Evolutionary conservation across 2,888 invertebrate species (phyloP).

Genomic region (Syrphus vitripennis): DNA sequence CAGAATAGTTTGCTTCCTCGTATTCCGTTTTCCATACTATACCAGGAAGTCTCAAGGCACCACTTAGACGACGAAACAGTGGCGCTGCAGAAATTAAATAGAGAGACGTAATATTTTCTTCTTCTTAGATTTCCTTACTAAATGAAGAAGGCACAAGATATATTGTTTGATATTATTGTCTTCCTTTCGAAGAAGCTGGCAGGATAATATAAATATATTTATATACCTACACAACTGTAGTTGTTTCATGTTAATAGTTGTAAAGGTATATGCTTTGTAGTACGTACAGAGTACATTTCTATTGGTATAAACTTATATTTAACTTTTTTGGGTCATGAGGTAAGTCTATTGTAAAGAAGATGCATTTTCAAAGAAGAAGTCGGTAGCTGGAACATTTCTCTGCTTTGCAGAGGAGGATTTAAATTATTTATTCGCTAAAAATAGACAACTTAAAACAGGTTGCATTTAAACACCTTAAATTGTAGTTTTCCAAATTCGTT

Average conservation of each 20-base stretch:
- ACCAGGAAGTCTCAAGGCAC: conserved; percentile 52
- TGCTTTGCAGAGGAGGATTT: conserved; percentile 22
- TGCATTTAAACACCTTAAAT: background rate
- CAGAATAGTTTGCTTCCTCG: background rate
- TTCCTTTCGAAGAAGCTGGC: conserved; percentile 8
- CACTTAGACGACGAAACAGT: conserved; percentile 41
- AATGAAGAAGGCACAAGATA: conserved; percentile 37
- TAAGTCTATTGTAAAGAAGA: conserved; percentile 11
- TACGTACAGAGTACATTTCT: background rate
- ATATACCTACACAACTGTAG: background rate
- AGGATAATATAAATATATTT: background rate
- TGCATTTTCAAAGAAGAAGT: conserved; percentile 20
- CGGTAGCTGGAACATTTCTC: conserved; percentile 11
- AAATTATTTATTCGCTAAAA: conserved; percentile 19
- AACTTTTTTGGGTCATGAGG: conserved; percentile 18
- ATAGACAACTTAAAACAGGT: background rate
- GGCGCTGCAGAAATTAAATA: conserved; percentile 39
- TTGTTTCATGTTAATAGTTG: background rate
- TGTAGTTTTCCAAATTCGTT: background rate
- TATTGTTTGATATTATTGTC: conserved; percentile 40
- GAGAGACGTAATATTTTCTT: conserved; percentile 19
- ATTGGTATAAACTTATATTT: background rate
- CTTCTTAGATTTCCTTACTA: conserved; percentile 16
- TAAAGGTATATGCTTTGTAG: background rate
- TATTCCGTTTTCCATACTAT: background rate